Evolutionary conservation across 2,113 vertebrate species (phyloP).

Genomic region (Eulacestoma nigropectus): DNA sequence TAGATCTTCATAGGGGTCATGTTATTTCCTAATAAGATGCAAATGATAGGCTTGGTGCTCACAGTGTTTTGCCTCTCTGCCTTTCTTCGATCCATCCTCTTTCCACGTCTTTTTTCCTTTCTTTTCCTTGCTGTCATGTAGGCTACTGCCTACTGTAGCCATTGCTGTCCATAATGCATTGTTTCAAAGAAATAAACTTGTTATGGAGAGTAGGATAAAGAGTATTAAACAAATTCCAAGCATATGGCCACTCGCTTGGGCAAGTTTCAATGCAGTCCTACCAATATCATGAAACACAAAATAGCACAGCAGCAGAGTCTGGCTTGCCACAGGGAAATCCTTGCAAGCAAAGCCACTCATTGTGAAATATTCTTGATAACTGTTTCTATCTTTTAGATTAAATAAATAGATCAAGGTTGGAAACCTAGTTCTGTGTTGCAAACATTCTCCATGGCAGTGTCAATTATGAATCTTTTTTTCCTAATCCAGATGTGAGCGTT

Average conservation of each 20-base stretch:
- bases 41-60: neutral
- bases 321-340: neutral
- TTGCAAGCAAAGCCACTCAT: neutral
- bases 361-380: neutral
- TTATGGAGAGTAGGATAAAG: neutral
- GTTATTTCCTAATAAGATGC: neutral
- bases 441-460: neutral
- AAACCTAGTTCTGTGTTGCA: neutral
- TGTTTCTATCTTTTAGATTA: neutral
- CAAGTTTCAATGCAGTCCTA: neutral
- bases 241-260: conserved; percentile 21
- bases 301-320: neutral
- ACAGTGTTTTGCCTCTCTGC: neutral
- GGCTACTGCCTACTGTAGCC: neutral
- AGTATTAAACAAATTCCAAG: conserved; percentile 16
- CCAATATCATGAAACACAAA: neutral
- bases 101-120: neutral
- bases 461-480: neutral
- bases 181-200: neutral
- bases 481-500: neutral
- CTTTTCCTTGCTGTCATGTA: neutral
- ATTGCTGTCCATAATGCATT: neutral
- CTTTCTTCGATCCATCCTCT: neutral
- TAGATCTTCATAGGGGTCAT: neutral
- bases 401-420: neutral